Conservation (phyloP, 2,797 vertebrate species). For the Orestias chungarensis region DNA sequence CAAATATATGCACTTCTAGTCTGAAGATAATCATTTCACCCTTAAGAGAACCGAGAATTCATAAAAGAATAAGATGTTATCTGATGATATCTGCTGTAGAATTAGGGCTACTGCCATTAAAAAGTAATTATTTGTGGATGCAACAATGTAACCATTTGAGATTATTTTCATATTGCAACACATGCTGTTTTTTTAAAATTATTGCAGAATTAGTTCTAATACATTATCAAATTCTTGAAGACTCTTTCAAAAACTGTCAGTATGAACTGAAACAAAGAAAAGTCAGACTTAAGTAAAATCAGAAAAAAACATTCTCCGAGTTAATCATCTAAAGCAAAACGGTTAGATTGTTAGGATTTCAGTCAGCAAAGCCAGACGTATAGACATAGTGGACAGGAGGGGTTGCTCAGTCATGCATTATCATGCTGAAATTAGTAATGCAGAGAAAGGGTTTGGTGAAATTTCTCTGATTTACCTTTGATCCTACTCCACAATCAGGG, state of each 20-base stretch:
- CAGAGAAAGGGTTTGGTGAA: conserved; percentile 12
- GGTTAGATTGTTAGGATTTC: conserved; percentile 10
- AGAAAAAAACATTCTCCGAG: conserved; percentile 7
- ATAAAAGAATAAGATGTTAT: too few relatives aligned
- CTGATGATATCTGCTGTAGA: too few relatives aligned
- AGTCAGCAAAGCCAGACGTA: conserved; percentile 30
- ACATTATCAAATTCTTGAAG: not conserved
- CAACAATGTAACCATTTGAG: too few relatives aligned
- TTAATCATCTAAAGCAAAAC: conserved; percentile 32
- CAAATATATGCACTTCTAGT: too few relatives aligned
- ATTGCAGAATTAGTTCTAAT: not conserved
- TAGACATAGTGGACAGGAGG: not conserved
- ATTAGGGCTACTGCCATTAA: not conserved
- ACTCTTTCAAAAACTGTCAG: not conserved
- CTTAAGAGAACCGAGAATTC: not conserved
- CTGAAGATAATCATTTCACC: not conserved
- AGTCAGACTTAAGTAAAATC: conserved; percentile 12
- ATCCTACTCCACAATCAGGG: conserved; percentile 75
- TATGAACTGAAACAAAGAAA: not conserved
- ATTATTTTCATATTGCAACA: too few relatives aligned
- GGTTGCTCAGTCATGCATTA: conserved; percentile 45
- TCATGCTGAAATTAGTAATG: conserved; percentile 32
- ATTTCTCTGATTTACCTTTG: conserved; percentile 71
- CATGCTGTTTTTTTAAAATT: not conserved
- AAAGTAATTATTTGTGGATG: not conserved